These are phyloP conservation scores for Salminus brasiliensis DNA, from an alignment of 2,113 vertebrate genomes.

Conservation along the genomic window DNA sequence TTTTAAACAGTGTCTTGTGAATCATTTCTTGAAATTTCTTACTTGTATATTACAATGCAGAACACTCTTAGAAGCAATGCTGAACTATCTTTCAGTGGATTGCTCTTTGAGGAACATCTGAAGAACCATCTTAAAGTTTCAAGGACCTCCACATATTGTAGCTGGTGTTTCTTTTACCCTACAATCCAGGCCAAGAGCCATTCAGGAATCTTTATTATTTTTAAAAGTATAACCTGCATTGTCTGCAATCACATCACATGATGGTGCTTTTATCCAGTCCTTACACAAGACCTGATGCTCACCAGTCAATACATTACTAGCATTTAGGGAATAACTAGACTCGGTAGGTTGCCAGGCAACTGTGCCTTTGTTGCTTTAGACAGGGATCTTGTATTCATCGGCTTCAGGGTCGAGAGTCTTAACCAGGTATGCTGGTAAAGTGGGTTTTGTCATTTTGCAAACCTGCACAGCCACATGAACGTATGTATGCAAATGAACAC, in stretches of 20 bases:
- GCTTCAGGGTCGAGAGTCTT: background rate
- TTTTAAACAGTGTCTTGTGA: background rate
- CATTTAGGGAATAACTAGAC: conserved; percentile 5
- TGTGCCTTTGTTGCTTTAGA: conserved; percentile 3
- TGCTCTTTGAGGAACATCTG: too few species aligned
- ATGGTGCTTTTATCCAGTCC: background rate
- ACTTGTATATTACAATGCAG: background rate
- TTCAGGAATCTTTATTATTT: background rate
- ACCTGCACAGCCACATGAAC: background rate
- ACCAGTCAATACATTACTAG: background rate
- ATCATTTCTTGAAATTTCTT: background rate
- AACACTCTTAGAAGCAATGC: background rate
- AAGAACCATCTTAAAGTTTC: too few species aligned
- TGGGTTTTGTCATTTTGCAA: background rate
- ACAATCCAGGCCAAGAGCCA: background rate
- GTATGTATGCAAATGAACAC: background rate
- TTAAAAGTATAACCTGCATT: background rate
- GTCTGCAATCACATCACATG: background rate
- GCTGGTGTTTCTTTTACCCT: too few species aligned
- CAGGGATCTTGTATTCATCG: background rate
- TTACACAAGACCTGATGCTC: conserved; percentile 2
- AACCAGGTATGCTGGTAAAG: background rate
- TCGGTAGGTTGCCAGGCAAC: conserved; percentile 21
- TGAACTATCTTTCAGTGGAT: too few species aligned
- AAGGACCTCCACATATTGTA: too few species aligned